Conservation (phyloP, 2,888 invertebrate species). For the Odontocolon sp. region DNA sequence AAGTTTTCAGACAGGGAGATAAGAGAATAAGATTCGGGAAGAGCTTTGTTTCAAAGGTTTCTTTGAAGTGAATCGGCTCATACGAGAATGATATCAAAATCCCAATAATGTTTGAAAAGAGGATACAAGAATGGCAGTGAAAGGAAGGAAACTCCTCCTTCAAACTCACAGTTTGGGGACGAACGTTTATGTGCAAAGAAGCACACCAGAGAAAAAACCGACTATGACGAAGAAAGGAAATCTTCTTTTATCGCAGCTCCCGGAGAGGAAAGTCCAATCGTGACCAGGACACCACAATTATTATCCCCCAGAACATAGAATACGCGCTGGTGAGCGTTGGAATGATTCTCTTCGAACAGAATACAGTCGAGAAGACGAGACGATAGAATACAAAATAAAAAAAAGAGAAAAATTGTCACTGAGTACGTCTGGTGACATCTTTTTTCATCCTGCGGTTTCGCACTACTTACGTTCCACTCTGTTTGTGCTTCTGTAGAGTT, state of each 20-base stretch:
- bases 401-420: not conserved
- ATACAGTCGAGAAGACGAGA: conserved; percentile 30
- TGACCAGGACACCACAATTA: conserved; percentile 51
- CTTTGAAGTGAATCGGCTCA: conserved; percentile 29
- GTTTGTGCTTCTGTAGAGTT: not conserved
- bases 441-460: not conserved
- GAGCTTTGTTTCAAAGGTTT: not conserved
- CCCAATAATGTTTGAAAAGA: conserved; percentile 28
- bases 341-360: not conserved
- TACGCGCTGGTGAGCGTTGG: conserved; percentile 34
- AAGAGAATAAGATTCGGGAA: not conserved
- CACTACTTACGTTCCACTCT: not conserved
- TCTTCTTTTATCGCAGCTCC: conserved; percentile 34
- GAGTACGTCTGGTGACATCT: not conserved
- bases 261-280: conserved; percentile 44
- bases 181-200: not conserved
- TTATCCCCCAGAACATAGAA: conserved; percentile 45
- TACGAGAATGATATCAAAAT: conserved; percentile 20
- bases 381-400: not conserved
- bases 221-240: conserved; percentile 35
- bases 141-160: not conserved
- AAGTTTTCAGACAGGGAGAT: too few relatives aligned
- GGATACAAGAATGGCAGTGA: not conserved
- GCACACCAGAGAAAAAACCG: conserved; percentile 1
- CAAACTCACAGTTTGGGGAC: not conserved